A percentile compares a stretch with the other conserved stretches of the same genome.
Conservation (phyloP, 1,140 invertebrate genomes). For the Aphaenogaster floridana region DNA sequence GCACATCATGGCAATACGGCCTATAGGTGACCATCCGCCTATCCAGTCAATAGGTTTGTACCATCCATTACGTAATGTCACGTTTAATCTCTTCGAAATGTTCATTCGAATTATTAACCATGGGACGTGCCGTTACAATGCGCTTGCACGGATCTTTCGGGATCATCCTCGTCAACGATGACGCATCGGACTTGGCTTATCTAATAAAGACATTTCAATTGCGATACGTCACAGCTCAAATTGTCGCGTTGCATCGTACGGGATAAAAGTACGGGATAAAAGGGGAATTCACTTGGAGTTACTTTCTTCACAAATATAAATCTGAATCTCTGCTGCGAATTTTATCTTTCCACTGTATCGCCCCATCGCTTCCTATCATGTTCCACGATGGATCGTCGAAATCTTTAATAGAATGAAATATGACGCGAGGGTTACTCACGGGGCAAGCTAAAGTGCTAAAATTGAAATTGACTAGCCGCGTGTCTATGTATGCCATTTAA, state of each 20-base stretch:
- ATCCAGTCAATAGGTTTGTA: conserved; percentile 44
- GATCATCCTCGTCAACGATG: neutral
- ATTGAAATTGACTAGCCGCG: conserved; percentile 44
- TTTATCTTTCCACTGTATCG: neutral
- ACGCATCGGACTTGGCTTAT: neutral
- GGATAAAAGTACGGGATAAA: neutral
- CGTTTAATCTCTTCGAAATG: conserved; percentile 59
- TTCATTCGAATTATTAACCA: conserved; percentile 34
- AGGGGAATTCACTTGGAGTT: neutral
- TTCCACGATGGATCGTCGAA: neutral
- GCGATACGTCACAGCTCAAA: neutral
- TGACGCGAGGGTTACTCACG: neutral
- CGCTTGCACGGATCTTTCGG: neutral
- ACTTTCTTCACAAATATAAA: conserved; percentile 11
- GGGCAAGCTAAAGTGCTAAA: conserved; percentile 39
- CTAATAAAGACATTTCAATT: conserved; percentile 8
- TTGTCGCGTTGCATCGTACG: neutral
- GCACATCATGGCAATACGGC: conserved; percentile 25
- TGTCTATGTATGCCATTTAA: conserved; percentile 26
- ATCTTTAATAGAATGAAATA: conserved; percentile 25
- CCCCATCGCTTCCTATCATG: neutral
- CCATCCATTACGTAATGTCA: conserved; percentile 58
- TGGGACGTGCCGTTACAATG: neutral
- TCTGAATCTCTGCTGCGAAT: neutral
- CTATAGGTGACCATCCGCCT: conserved; percentile 16